These are phyloP conservation scores for Eucera pruinosa DNA, from an alignment of 2,888 invertebrate species.

Conservation along the genomic window DNA sequence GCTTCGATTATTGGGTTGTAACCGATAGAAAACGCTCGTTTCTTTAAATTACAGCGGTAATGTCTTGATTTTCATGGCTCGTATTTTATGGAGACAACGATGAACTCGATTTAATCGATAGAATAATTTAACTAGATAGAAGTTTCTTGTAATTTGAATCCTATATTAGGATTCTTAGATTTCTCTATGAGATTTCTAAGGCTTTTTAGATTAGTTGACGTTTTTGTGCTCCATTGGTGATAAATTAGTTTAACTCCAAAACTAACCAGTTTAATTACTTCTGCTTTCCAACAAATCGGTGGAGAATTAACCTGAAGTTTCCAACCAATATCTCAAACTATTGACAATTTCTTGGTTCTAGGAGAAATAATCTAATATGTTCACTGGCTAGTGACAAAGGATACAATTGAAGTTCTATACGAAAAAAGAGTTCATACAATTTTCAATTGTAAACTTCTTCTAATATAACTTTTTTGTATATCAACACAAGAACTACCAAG, in stretches of 20 bases:
- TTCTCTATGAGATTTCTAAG: not conserved
- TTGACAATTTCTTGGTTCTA: too few relatives aligned
- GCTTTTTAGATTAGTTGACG: not conserved
- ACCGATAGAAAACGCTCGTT: not conserved
- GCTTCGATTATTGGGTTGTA: conserved; percentile 23
- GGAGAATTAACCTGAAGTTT: not conserved
- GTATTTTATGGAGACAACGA: not conserved
- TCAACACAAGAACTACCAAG: too few relatives aligned
- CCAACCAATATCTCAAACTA: not conserved
- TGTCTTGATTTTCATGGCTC: not conserved
- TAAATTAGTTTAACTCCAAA: not conserved
- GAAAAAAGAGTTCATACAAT: too few relatives aligned
- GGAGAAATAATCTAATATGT: too few relatives aligned
- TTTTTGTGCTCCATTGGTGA: not conserved
- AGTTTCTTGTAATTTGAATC: not conserved
- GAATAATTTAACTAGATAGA: not conserved
- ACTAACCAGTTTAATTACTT: not conserved
- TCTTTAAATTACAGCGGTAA: not conserved
- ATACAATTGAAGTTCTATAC: too few relatives aligned
- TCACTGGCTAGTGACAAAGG: too few relatives aligned
- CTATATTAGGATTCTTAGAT: not conserved
- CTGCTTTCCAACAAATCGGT: not conserved
- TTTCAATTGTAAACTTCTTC: too few relatives aligned
- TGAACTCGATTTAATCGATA: not conserved
- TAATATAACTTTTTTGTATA: too few relatives aligned